Evolutionary conservation across 2,797 vertebrate genomes (phyloP), one percentile per base, ranked within the genome.

Genomic region (Petrocephalus sullivani): DNA sequence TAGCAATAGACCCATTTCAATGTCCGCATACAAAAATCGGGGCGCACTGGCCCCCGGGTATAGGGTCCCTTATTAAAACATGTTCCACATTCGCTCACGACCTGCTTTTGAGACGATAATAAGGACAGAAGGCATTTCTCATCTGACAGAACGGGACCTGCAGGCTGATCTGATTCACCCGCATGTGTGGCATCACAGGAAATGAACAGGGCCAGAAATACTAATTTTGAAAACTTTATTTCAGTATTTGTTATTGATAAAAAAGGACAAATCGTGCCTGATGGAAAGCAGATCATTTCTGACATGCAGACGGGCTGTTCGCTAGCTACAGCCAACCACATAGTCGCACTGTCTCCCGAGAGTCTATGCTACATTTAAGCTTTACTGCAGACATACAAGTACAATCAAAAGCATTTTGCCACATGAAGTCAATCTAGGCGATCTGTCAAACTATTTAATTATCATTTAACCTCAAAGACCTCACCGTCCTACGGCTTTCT

Each of bases 71-170:
- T 81, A 81, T 78, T 46, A 78, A 78, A 78, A n/a, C 71, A 33
- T 78, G 75, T 81, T 81, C 75, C 75, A 81, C 75, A 81, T 81
- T 81, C 75, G 41, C 75, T 81, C 37, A 81, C 37, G 75, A 81
- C 75, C 75, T 81, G 75, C 75, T 81, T 81, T 81, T 81, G 41
- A 49, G 16, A 81, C 37, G 41, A 81, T 46, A 81, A 49, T 49
- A 49, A 81, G 75, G 41, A 81, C 37, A 81, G 16, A 8, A 49
- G 19, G 6, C 37, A 46, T 46, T 81, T 81, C 49, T 49, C 75
- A 81, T 49, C 41, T 81, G 3, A 41, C 75, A 81, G 41, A 81
- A 81, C 14, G 75, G 7, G 46, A 49, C 75, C 19, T 49, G 19
- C 19, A 81, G 7, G 41, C 37, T 81, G 19, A 81, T 49, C 75